Conservation (phyloP, 1,140 invertebrate genomes). For the Lasioglossum baleicum region DNA sequence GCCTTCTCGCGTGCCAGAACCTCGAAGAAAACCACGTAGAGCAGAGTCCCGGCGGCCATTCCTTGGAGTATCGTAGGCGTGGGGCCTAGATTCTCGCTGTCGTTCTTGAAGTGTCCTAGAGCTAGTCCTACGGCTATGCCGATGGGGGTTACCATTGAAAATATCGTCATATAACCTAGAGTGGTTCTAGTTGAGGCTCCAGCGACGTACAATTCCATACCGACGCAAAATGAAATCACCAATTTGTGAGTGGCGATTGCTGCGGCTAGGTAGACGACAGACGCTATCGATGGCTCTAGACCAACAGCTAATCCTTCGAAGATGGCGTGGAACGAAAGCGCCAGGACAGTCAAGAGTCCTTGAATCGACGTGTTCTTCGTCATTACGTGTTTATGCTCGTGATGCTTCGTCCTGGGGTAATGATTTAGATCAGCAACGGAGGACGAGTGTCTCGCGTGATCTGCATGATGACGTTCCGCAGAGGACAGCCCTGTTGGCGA, state of each 20-base stretch:
- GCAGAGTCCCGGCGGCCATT: constrained; percentile 91
- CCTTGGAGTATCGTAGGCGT: constrained; percentile 85
- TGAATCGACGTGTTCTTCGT: constrained; percentile 77
- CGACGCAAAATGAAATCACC: constrained; percentile 86
- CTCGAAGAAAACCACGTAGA: constrained; percentile 96
- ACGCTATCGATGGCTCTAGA: constrained; percentile 83
- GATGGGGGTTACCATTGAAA: constrained; percentile 86
- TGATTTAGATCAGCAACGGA: constrained; percentile 24
- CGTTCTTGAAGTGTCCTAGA: constrained; percentile 75
- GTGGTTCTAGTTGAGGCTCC: constrained; percentile 82
- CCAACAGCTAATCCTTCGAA: constrained; percentile 92
- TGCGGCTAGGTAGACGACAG: constrained; percentile 85
- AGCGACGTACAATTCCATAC: constrained; percentile 85
- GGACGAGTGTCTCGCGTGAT: background rate
- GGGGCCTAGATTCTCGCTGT: constrained; percentile 76
- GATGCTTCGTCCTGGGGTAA: constrained; percentile 23
- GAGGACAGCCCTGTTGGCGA: constrained; percentile 29
- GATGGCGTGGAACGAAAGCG: constrained; percentile 89
- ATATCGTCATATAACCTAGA: constrained; percentile 82
- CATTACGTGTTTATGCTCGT: constrained; percentile 24
- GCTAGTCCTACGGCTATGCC: constrained; percentile 84
- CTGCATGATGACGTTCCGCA: background rate
- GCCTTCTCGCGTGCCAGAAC: constrained; percentile 89
- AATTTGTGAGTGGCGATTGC: constrained; percentile 89
- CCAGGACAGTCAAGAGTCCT: constrained; percentile 85